Base-by-base conservation (phyloP, 2,888 invertebrate species). In the Hylaea fasciaria region DNA sequence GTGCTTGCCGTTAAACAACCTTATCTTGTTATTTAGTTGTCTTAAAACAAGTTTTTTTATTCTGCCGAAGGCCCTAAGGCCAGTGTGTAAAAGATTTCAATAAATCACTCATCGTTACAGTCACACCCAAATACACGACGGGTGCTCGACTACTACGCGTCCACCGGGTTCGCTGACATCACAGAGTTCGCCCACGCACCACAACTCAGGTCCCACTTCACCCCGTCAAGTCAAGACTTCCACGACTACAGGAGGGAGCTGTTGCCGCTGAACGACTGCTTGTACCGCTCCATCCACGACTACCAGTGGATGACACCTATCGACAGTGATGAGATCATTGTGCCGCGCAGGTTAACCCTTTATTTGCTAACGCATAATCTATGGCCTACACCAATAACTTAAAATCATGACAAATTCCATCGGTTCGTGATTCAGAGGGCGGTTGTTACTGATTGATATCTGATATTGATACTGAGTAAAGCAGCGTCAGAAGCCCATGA, bases 301-400 rank as follows among this genome's bases (percentile, higher is more conserved):
- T 57, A 62, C 48, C 29, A 51, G 43, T 64, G 66, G 62, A 12
- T 68, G 14, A 62, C 64, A 1, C 49, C 49, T 11, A 45, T 66
- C 2, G 68, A 68, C 37, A 28, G 59, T 11, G 68, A 66, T 32
- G 68, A 68, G 39, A 40, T 68, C 12, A 60, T 68, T 11, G 68
- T 66, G 5, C 64, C 55, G 39, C 28, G 1, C 48, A 48, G 35
- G 48, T 37, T 9, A 37, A 11, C 11, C 2, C 12, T n/a, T 37
- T 3, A 12, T 12, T n/a, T 3, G 4, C 11, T 37, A 37, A 5
- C 11, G 28, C 7, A 28, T 28, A 28, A 28, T 5, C n/a, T n/a
- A n/a, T n/a, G n/a, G n/a, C n/a, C n/a, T n/a, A 22, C 22, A 22
- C 22, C 22, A 22, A 22, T 3, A 22, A 22, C 22, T 22, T 22